Evolutionary conservation across 2,888 invertebrate genomes (phyloP).

Genomic region (Drosophila flavopinicola): DNA sequence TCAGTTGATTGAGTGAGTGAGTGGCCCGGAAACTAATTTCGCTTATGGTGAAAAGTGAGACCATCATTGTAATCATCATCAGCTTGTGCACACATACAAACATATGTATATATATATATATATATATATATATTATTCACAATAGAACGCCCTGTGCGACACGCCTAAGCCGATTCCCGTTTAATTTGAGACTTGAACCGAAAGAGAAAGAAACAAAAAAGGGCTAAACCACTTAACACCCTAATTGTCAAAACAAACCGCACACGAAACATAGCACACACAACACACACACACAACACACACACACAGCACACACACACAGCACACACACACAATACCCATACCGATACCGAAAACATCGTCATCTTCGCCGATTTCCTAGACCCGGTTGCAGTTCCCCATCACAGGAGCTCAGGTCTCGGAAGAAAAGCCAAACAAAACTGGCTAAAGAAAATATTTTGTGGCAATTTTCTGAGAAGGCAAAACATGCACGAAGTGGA

Average conservation of each 20-base stretch:
- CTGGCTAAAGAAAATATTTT: constrained; percentile 75
- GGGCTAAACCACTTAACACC: constrained; percentile 82
- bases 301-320: constrained; percentile 11
- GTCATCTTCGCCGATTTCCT: constrained; percentile 38
- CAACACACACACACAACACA: constrained; percentile 17
- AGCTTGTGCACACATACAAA: constrained; percentile 13
- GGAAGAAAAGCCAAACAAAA: constrained; percentile 42
- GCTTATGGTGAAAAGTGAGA: constrained; percentile 56
- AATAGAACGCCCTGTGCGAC: constrained; percentile 80
- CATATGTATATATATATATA: not conserved
- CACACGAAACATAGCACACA: constrained; percentile 57
- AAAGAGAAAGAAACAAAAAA: constrained; percentile 39
- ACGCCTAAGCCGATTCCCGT: constrained; percentile 74
- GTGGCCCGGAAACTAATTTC: constrained; percentile 60
- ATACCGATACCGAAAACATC: constrained; percentile 21
- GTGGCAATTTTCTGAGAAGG: constrained; percentile 52
- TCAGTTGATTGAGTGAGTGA: constrained; percentile 19
- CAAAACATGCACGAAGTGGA: constrained; percentile 19
- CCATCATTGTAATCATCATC: constrained; percentile 30
- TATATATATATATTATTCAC: constrained; percentile 47
- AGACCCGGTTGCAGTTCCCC: constrained; percentile 24
- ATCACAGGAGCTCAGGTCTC: constrained; percentile 3
- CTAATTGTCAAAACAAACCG: constrained; percentile 81
- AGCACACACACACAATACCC: constrained; percentile 19
- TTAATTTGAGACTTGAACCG: constrained; percentile 70